Percentiles rank a stretch among this genome's conserved stretches.
phyloP scores from a whole-genome alignment of 2,113 vertebrate species.

The Empidonax traillii region DNA sequence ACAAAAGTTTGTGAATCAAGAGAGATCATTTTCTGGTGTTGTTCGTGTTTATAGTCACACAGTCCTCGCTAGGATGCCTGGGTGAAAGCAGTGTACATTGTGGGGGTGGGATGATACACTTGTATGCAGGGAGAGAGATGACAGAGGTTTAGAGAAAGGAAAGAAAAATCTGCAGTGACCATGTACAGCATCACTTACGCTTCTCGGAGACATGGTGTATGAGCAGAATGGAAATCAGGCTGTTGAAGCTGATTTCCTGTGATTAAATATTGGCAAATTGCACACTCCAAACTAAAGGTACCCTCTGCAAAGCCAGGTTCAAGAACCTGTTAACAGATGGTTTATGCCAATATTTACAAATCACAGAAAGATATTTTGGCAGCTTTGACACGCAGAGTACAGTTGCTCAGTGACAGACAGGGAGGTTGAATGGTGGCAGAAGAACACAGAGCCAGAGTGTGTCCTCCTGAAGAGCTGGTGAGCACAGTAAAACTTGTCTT shows the following conservation, averaged over 20 bases:
- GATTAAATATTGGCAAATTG: neutral
- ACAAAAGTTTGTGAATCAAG: neutral
- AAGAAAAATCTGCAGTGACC: neutral
- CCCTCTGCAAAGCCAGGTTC: neutral
- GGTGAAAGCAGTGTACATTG: neutral
- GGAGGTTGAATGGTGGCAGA: neutral
- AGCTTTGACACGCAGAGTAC: neutral
- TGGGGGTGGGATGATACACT: neutral
- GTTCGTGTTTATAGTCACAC: neutral
- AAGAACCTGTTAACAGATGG: neutral
- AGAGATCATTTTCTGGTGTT: neutral
- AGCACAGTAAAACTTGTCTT: neutral
- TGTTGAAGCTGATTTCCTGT: neutral
- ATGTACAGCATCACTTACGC: fast-evolving
- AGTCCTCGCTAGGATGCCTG: fast-evolving
- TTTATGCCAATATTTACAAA: constrained; percentile 5
- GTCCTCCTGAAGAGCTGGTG: neutral
- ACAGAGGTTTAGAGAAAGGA: neutral
- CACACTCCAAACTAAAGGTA: neutral
- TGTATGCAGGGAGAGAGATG: neutral
- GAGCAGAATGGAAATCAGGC: neutral
- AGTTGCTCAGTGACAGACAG: neutral
- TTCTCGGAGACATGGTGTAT: fast-evolving
- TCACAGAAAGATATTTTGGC: neutral
- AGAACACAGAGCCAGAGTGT: neutral